Evolutionary conservation across 2,888 invertebrate species (phyloP).

Genomic region (Ptycholaimellus sp.): DNA sequence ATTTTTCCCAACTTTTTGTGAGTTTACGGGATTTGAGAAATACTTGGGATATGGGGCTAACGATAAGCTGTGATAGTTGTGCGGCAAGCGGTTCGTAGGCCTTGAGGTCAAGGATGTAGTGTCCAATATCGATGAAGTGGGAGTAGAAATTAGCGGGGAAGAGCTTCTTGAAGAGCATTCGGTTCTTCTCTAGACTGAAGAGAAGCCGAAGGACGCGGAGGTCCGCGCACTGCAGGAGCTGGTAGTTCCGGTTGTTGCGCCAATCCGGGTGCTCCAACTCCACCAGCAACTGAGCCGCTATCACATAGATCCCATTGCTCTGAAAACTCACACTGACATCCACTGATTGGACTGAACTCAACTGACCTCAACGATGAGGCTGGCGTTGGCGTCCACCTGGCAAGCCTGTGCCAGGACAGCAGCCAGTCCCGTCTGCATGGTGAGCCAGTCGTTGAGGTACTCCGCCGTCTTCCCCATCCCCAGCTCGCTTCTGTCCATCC

Average conservation of each 20-base stretch:
- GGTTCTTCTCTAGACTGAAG: slow-evolving; percentile 30
- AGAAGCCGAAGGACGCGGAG: slow-evolving; percentile 29
- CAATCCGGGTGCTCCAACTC: slow-evolving; percentile 1
- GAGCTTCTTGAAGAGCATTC: slow-evolving; percentile 27
- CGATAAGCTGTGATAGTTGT: slow-evolving; percentile 9
- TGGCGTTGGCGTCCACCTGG: slow-evolving; percentile 9
- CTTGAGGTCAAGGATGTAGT: slow-evolving; percentile 27
- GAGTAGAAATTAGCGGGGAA: slow-evolving; percentile 28
- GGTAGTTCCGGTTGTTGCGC: neutral
- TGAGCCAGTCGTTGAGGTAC: slow-evolving; percentile 12
- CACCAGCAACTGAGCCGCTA: slow-evolving; percentile 10
- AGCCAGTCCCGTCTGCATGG: slow-evolving; percentile 13
- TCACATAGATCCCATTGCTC: slow-evolving; percentile 12
- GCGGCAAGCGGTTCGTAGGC: slow-evolving; percentile 25
- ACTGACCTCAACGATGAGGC: slow-evolving; percentile 10
- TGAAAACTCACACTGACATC: too few species aligned
- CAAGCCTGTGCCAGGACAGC: slow-evolving; percentile 14
- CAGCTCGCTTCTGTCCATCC: too few species aligned
- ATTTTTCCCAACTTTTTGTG: too few species aligned
- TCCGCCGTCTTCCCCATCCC: slow-evolving; percentile 8
- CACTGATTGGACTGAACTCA: too few species aligned
- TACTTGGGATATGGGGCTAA: slow-evolving; percentile 4
- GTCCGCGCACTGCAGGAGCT: slow-evolving; percentile 24
- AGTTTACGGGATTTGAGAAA: too few species aligned
- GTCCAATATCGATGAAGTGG: slow-evolving; percentile 29